Percentiles rank a stretch among this genome's conserved stretches.
Evolutionary conservation across 2,797 vertebrate genomes (phyloP).

Genomic region (Salmo trutta): DNA sequence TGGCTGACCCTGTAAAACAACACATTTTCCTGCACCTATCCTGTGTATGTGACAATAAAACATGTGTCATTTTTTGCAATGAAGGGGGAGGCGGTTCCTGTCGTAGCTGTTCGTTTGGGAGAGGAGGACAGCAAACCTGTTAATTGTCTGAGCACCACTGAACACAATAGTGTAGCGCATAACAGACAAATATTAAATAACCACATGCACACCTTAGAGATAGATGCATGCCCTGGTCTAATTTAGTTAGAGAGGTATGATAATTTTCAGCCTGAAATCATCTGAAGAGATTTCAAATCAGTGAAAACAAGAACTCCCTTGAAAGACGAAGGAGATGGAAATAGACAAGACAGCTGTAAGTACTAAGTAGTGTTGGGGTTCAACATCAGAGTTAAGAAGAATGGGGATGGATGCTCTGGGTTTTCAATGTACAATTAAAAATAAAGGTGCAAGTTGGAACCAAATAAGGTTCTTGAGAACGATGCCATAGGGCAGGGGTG

Average conservation of each 20-base stretch:
- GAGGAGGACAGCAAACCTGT: constrained; percentile 45
- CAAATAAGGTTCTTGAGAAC: too few relatives aligned
- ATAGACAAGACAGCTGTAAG: constrained; percentile 10
- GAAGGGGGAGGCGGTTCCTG: constrained; percentile 8
- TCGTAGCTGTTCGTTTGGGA: constrained; percentile 38
- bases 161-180: constrained; percentile 41
- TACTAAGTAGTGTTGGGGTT: neutral
- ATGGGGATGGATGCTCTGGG: neutral
- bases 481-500: too few relatives aligned
- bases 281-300: neutral
- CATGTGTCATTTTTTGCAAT: neutral
- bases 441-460: too few relatives aligned
- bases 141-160: constrained; percentile 61
- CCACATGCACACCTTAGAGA: constrained; percentile 14
- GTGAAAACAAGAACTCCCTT: neutral
- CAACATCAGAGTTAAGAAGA: constrained; percentile 5
- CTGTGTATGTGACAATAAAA: too few relatives aligned
- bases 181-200: constrained; percentile 38
- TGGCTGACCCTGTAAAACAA: too few relatives aligned
- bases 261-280: constrained; percentile 4
- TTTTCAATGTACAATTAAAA: neutral
- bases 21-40: too few relatives aligned
- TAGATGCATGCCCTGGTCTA: constrained; percentile 3
- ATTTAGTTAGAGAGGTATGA: neutral
- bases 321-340: constrained; percentile 1